These are phyloP conservation scores for Zosterops lateralis DNA, from an alignment of 2,113 vertebrate species.

Conservation along the genomic window DNA sequence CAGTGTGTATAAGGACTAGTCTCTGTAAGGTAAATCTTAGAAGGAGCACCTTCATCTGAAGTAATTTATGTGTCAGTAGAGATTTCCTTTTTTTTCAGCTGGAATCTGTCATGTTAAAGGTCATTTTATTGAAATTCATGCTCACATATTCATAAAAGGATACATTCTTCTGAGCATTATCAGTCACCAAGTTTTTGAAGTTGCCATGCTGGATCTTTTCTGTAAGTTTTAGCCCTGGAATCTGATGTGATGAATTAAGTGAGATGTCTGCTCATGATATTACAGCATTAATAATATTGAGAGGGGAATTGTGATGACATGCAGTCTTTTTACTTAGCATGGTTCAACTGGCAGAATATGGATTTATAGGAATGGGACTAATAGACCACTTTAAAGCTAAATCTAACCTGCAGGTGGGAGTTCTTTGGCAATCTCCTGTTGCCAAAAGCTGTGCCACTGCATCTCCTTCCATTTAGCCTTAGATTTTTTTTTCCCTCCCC, in stretches of 20 bases:
- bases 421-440: neutral
- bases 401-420: neutral
- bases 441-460: neutral
- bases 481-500: neutral
- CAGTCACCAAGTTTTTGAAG: neutral
- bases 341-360: neutral
- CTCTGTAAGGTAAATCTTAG: neutral
- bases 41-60: slow-evolving; percentile 15
- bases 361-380: neutral
- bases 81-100: neutral
- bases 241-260: neutral
- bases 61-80: slow-evolving; percentile 41
- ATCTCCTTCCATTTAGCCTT: neutral
- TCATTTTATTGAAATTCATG: slow-evolving; percentile 32
- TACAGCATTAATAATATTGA: neutral
- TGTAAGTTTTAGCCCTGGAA: neutral
- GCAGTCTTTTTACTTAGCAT: neutral
- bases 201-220: neutral
- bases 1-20: neutral
- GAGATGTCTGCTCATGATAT: neutral
- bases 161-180: neutral
- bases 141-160: neutral
- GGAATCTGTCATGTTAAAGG: slow-evolving; percentile 24
- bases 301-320: neutral
- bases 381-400: neutral